These are phyloP conservation scores for Deilephila porcellus DNA, from an alignment of 2,888 invertebrate species.

Conservation along the genomic window DNA sequence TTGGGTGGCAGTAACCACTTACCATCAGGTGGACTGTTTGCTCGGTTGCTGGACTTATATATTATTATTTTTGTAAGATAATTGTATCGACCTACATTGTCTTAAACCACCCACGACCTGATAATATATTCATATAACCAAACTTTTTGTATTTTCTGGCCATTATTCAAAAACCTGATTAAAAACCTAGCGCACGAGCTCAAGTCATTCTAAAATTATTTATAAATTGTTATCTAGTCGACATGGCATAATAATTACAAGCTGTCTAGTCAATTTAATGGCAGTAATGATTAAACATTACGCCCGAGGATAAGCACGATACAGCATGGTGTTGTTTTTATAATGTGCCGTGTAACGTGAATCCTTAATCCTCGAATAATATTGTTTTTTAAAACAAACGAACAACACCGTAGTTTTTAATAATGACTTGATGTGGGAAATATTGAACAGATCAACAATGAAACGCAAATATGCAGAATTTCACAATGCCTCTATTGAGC, in stretches of 20 bases:
- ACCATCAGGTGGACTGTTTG: too few relatives aligned
- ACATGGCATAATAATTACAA: neutral
- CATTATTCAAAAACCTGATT: neutral
- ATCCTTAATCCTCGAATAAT: neutral
- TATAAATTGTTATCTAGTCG: neutral
- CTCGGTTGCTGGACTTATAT: too few relatives aligned
- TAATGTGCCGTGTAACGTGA: neutral
- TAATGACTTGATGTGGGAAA: conserved; percentile 9
- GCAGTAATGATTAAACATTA: neutral
- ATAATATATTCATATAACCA: too few relatives aligned
- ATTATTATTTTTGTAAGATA: too few relatives aligned
- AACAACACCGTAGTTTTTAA: neutral
- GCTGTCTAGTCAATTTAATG: neutral
- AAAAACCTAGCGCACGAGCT: neutral
- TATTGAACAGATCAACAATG: conserved; percentile 13
- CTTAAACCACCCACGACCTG: too few relatives aligned
- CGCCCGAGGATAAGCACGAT: neutral
- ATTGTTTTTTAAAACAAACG: neutral
- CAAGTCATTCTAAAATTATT: neutral
- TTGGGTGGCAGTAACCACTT: too few relatives aligned
- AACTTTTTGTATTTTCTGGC: neutral
- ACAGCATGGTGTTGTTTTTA: neutral
- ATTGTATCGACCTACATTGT: too few relatives aligned
- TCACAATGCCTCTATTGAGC: conserved; percentile 15
- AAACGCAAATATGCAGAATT: conserved; percentile 12